Evolutionary conservation across 2,888 invertebrate genomes (phyloP).

Genomic region (Calameuta idolon): DNA sequence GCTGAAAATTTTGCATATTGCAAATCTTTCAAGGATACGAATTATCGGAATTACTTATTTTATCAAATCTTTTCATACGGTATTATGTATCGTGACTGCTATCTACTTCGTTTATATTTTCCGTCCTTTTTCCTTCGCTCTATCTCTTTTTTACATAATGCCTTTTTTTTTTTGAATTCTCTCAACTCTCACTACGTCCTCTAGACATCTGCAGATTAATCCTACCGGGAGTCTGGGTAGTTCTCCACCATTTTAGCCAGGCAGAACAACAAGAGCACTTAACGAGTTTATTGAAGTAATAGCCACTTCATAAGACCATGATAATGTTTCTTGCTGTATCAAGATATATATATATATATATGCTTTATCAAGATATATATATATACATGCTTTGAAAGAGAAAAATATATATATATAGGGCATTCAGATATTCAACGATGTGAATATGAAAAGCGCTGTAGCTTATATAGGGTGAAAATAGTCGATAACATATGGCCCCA

Average conservation of each 20-base stretch:
- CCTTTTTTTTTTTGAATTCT: not conserved
- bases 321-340: not conserved
- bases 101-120: too few relatives aligned
- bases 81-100: too few relatives aligned
- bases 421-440: not conserved
- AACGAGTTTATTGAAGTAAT: not conserved
- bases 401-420: not conserved
- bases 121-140: not conserved
- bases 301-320: not conserved
- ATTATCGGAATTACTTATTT: not conserved
- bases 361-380: too few relatives aligned
- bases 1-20: not conserved
- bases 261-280: not conserved
- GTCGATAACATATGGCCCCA: not conserved
- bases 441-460: not conserved
- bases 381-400: not conserved
- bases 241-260: not conserved
- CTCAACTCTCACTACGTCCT: not conserved
- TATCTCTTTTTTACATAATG: not conserved
- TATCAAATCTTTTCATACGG: too few relatives aligned
- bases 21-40: not conserved
- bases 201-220: not conserved
- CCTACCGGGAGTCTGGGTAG: not conserved
- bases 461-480: not conserved
- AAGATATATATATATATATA: not conserved